A percentile compares a stretch with the other conserved stretches of the same genome.
Evolutionary conservation across 2,888 invertebrate species (phyloP).

Genomic region (Eumacrocentrus americanus): DNA sequence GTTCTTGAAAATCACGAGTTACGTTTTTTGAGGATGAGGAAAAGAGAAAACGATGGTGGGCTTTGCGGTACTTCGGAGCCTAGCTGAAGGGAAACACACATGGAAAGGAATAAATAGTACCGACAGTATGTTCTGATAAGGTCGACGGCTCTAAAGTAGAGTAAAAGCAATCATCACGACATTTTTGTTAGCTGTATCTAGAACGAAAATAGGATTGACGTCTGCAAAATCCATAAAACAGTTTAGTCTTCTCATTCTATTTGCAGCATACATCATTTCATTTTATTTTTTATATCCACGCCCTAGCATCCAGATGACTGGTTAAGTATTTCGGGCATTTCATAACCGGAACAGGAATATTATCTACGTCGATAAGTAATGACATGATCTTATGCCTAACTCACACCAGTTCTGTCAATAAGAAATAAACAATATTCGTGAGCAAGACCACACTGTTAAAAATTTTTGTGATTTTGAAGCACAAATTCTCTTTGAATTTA

Average conservation of each 20-base stretch:
- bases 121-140: constrained; percentile 42
- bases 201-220: constrained; percentile 30
- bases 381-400: no score
- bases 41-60: background rate
- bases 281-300: no score
- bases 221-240: constrained; percentile 13
- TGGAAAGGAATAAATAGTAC: constrained; percentile 7
- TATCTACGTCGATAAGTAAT: no score
- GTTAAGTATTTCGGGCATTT: no score
- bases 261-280: background rate
- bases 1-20: constrained; percentile 25
- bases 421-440: no score
- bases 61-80: constrained; percentile 17
- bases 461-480: no score
- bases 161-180: constrained; percentile 39
- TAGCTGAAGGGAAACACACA: constrained; percentile 26
- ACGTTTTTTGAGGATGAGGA: constrained; percentile 6
- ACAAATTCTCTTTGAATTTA: no score
- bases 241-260: background rate
- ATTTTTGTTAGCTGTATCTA: constrained; percentile 31
- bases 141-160: constrained; percentile 36
- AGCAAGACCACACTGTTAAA: no score
- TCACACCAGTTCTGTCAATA: no score
- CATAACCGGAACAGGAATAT: no score
- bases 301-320: no score